Evolutionary conservation across 2,113 vertebrate genomes (phyloP), one percentile per base, ranked within the genome.

Genomic region (Oceanodroma tethys): DNA sequence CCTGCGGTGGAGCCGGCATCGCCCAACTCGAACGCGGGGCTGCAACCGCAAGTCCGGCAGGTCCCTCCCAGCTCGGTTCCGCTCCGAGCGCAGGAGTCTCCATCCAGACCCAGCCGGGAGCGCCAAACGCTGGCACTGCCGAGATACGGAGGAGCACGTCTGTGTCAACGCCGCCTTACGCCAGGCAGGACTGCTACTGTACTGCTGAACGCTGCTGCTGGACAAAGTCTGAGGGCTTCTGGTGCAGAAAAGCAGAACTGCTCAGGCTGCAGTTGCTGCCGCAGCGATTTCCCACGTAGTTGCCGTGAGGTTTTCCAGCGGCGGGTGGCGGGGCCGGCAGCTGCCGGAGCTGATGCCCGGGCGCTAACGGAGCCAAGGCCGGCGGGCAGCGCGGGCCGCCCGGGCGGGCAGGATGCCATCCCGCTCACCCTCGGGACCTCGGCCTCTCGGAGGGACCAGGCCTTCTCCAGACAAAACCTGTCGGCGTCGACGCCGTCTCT

Each of bases 1-100:
- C 34, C 30, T 5, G 2, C 3, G 15, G 32, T 3, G 23, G 27
- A 58, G 68, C 30, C 0, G 0, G 55, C 38, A 11, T 5, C 6
- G 2, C 36, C 58, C 2, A 0, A 7, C 36, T 2, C 8, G 4
- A 66, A 9, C 0, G 6, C 3, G 32, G 38, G 50, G n/a, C 29
- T 16, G 27, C 18, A 7, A 7, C 6, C 2, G 2, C n/a, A 10
- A 36, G 53, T 79, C 43, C 22, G 5, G 18, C 25, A 5, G 40
- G 30, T 50, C 36, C 42, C 47, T 40, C 63, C 34, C 4, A 18
- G 13, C 32, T 9, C 2, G 22, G 65, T 8, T 29, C 86, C 7
- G 4, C 30, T 65, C n/a, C 26, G 4, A 38, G 70, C 3, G 19
- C 12, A 3, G 47, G 15, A 20, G 58, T 21, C 62, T 34, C 1